These are phyloP conservation scores for Schrankia costaestrigalis DNA, from an alignment of 2,888 invertebrate genomes.

Conservation along the genomic window DNA sequence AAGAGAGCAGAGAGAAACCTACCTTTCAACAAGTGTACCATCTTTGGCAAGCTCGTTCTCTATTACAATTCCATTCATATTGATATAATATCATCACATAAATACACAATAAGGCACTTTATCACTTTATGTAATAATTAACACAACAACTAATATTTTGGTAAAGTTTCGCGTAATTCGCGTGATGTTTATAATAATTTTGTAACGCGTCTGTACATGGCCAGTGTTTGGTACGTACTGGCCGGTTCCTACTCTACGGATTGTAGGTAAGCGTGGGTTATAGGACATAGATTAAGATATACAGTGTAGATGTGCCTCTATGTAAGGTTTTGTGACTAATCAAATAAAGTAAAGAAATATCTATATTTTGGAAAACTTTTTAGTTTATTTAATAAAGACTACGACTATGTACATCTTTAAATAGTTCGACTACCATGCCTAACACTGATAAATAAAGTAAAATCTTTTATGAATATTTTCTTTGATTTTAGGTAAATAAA, in stretches of 20 bases:
- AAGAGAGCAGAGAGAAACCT: too few relatives aligned
- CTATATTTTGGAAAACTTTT: too few relatives aligned
- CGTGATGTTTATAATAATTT: slow-evolving; percentile 10
- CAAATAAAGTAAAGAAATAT: too few relatives aligned
- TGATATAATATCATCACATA: slow-evolving; percentile 26
- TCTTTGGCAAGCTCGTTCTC: slow-evolving; percentile 43
- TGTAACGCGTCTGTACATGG: slow-evolving; percentile 11
- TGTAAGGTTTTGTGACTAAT: too few relatives aligned
- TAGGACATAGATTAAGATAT: slow-evolving; percentile 26
- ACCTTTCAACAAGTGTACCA: slow-evolving; percentile 50
- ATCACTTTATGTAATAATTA: slow-evolving; percentile 18
- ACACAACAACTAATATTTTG: not conserved
- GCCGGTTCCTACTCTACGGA: slow-evolving; percentile 5
- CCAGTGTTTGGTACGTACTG: slow-evolving; percentile 16
- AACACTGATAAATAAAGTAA: not conserved
- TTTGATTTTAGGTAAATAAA: too few relatives aligned
- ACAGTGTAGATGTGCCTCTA: slow-evolving; percentile 16
- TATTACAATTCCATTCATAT: slow-evolving; percentile 51
- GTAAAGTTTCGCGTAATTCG: slow-evolving; percentile 33
- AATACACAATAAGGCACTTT: slow-evolving; percentile 35
- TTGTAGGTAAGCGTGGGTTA: slow-evolving; percentile 28
- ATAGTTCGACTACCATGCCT: too few relatives aligned
- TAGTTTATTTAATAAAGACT: too few relatives aligned
- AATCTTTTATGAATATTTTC: not conserved
- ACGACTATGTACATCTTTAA: too few relatives aligned